Base-by-base conservation (phyloP, 2,888 invertebrate species). In the Archips crataeganus region DNA sequence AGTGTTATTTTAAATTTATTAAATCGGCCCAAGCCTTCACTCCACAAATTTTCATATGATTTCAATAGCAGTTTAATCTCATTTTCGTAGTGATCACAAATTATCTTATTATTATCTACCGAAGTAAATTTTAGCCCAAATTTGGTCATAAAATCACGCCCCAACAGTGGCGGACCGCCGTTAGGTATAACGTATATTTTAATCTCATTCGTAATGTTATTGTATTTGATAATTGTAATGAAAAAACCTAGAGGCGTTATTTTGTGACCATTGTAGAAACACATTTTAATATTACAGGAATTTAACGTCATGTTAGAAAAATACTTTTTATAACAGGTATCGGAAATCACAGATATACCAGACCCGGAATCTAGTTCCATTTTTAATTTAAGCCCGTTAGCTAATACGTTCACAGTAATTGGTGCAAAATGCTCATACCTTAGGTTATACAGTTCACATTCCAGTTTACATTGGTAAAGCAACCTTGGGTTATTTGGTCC, bases 241-340 rank as follows among this genome's bases (percentile, higher is more conserved):
- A 80, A 76, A 75, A 67, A 78, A 2, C 79, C 77, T 23, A 77
- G n/a, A 0, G 79, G 79, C 4, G 75, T 51, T 32, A 81, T 79
- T 77, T 78, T 79, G 71, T 79, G 79, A 15, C 80, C 79, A n/a
- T 77, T 75, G 63, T 80, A 79, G 1, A 79, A 70, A 69, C 80
- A 80, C 74, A 80, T 78, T 74, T 71, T 80, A 23, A 78, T 57
- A 45, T 68, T 34, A 62, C 76, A 70, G 15, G 69, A 47, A 39
- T 34, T 23, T 57, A 78, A 51, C 15, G 34, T 45, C 10, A 62
- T 64, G 23, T 68, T 36, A 6, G 49, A 57, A 70, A 77, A 80
- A 32, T 54, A 47, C 9, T 75, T 34, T 8, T 34, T 42, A 63
- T 75, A 77, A 6, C 75, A 70, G 8, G 57, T 66, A 23, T 80